phyloP scores from a whole-genome alignment of 1,140 invertebrate genomes.

The Nephotettix cincticeps region DNA sequence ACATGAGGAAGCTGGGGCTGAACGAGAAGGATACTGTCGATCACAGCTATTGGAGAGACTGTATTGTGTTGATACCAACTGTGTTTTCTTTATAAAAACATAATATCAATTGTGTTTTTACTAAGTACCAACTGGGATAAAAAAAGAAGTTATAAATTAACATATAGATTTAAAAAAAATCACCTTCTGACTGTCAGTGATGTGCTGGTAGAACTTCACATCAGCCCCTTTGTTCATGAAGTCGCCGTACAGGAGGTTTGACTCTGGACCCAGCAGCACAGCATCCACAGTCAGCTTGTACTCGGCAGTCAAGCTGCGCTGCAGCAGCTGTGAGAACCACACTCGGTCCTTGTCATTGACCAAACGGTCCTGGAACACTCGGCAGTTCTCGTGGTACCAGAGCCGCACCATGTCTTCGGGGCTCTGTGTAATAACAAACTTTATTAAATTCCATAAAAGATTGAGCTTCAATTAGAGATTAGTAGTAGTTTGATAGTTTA shows the following conservation, averaged over 20 bases:
- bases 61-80: no score
- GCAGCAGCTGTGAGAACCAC: slow-evolving; percentile 58
- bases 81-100: no score
- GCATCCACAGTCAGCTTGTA: slow-evolving; percentile 46
- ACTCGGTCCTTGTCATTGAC: slow-evolving; percentile 59
- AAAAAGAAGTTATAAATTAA: no score
- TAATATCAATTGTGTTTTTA: no score
- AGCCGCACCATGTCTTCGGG: slow-evolving; percentile 43
- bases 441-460: not conserved
- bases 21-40: no score
- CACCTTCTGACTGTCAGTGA: slow-evolving; percentile 60
- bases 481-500: slow-evolving; percentile 1
- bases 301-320: slow-evolving; percentile 54
- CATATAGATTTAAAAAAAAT: slow-evolving; percentile 14
- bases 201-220: slow-evolving; percentile 59
- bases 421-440: slow-evolving; percentile 43
- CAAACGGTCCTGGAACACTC: slow-evolving; percentile 69
- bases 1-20: no score
- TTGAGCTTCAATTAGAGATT: no score
- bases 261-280: slow-evolving; percentile 55
- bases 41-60: no score
- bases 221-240: slow-evolving; percentile 55
- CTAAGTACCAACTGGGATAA: no score
- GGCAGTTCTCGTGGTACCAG: slow-evolving; percentile 69
- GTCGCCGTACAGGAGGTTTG: slow-evolving; percentile 69